Evolutionary conservation across 2,797 vertebrate species (phyloP).

Genomic region (Paguma larvata): DNA sequence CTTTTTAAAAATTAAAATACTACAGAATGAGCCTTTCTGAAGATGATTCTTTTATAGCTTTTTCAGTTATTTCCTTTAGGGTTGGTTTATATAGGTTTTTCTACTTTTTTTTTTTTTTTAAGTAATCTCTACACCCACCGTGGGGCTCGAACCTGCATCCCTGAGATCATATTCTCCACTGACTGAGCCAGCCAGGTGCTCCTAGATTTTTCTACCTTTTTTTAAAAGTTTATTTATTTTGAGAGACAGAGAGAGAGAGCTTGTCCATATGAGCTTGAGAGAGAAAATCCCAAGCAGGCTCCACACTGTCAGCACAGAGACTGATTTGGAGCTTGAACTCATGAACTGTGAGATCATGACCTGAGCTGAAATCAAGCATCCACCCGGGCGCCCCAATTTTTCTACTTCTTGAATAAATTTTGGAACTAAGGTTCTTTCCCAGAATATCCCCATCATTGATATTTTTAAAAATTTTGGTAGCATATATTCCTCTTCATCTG

Average conservation of each 20-base stretch:
- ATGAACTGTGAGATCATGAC: too few relatives aligned
- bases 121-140: not conserved
- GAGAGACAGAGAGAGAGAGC: too few relatives aligned
- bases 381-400: not conserved
- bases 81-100: not conserved
- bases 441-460: not conserved
- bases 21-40: not conserved
- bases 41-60: conserved; percentile 23
- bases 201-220: not conserved
- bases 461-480: not conserved
- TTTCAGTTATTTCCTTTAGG: not conserved
- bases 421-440: not conserved
- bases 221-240: too few relatives aligned
- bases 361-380: too few relatives aligned
- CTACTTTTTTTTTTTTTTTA: not conserved
- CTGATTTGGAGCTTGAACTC: too few relatives aligned
- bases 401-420: not conserved
- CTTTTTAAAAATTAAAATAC: conserved; percentile 13
- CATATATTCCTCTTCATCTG: not conserved
- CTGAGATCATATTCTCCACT: not conserved
- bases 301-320: too few relatives aligned
- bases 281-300: too few relatives aligned
- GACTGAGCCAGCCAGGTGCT: not conserved
- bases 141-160: not conserved
- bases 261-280: too few relatives aligned